Evolutionary conservation across 2,888 invertebrate genomes (phyloP), one percentile per base, ranked within the genome.

Genomic region (Temnothorax rugatulus): DNA sequence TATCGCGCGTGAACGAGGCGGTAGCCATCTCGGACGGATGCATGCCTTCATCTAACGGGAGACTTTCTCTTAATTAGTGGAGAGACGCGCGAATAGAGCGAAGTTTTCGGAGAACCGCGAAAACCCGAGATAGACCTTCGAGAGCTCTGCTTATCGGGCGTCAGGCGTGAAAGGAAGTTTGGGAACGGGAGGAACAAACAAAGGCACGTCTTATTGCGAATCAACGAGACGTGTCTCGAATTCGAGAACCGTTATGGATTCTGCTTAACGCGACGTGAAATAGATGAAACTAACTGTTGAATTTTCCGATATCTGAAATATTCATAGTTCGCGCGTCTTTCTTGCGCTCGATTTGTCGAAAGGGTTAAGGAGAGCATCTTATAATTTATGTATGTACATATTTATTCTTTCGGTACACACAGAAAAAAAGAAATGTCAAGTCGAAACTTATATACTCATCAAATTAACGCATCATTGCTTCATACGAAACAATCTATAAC

Each of bases 11-110:
- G 18, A 69, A 41, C 18, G 13, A 25, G 13, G 13, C 34, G n/a
- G 4, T 41, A 41, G 38, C 18, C n/a, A 68, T 75, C 47, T 50
- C 77, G 38, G 13, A 34, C 29, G 5, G 11, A 29, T n/a, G 25
- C 18, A 21, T 52, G 66, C n/a, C 15, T 47, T 76, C 68, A 25
- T 66, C 66, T 50, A 52, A 66, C n/a, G n/a, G 9, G 41, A 54
- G 2, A 77, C 77, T 77, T 69, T 77, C 54, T 54, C 71, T 69
- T 18, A 54, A 54, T 69, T 77, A 57, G 68, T 5, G 9, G 41
- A 41, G 54, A 77, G n/a, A 77, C 41, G 34, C 21, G 47, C 34
- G 68, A 25, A 68, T 9, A 41, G 18, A 50, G 13, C 47, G 29
- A 34, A 34, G 34, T 4, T 76, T 59, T 59, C 25, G 44, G 25